A percentile compares a stretch with the other conserved stretches of the same genome.
Evolutionary conservation across 2,113 vertebrate species (phyloP).

Genomic region (Mungos mungo): DNA sequence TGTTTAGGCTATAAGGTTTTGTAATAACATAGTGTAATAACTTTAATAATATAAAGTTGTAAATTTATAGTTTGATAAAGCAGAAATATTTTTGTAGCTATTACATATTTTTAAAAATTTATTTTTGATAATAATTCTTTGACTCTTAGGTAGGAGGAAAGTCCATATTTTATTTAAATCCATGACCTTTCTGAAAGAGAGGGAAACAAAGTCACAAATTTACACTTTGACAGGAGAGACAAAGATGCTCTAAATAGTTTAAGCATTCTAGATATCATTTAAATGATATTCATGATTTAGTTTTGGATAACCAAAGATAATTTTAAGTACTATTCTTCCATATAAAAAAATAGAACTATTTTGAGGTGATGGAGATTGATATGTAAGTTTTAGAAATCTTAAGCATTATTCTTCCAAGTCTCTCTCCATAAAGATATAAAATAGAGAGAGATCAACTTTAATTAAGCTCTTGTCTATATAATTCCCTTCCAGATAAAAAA

Average conservation of each 20-base stretch:
- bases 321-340: background rate
- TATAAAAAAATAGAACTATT: conserved; percentile 22
- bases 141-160: background rate
- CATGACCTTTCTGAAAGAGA: background rate
- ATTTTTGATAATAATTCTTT: background rate
- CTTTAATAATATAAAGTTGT: background rate
- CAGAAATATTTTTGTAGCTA: background rate
- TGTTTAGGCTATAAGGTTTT: background rate
- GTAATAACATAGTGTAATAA: background rate
- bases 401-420: conserved; percentile 72
- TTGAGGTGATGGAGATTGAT: background rate
- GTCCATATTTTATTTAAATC: background rate
- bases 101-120: background rate
- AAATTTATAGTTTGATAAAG: conserved; percentile 11
- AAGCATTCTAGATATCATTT: background rate
- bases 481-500: conserved; percentile 75
- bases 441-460: conserved; percentile 82
- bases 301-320: background rate
- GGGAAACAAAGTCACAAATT: background rate
- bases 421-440: conserved; percentile 79
- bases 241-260: background rate
- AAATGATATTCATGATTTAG: background rate
- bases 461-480: conserved; percentile 81
- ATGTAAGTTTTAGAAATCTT: conserved; percentile 58
- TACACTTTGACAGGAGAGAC: background rate